These are phyloP conservation scores for Psittacula cyanocephala DNA, from an alignment of 2,113 vertebrate genomes.

Conservation along the genomic window DNA sequence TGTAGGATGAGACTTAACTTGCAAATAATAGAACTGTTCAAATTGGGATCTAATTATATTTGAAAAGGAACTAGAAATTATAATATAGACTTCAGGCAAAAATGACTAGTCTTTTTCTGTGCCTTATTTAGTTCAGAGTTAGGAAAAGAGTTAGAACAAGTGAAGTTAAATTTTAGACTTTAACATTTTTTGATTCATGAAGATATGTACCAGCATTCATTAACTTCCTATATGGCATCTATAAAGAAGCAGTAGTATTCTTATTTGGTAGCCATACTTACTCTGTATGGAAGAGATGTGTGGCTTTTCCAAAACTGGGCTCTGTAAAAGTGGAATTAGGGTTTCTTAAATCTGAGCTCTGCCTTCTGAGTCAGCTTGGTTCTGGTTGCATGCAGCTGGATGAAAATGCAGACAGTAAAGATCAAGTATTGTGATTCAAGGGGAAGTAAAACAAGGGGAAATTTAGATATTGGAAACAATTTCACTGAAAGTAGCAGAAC, in stretches of 20 bases:
- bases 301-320: background rate
- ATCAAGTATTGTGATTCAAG: background rate
- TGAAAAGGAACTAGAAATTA: background rate
- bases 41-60: background rate
- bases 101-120: background rate
- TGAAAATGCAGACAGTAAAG: background rate
- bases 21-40: background rate
- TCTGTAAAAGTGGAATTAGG: background rate
- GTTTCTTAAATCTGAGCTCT: background rate
- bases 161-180: background rate
- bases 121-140: background rate
- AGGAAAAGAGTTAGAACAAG: background rate
- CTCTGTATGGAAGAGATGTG: background rate
- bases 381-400: background rate
- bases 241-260: background rate
- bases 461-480: background rate
- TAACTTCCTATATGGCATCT: background rate
- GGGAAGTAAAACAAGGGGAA: background rate
- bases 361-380: background rate
- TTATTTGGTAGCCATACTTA: background rate
- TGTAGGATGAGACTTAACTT: background rate
- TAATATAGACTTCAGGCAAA: background rate
- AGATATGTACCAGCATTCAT: background rate
- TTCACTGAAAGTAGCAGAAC: background rate
- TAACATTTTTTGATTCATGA: background rate